These are phyloP conservation scores for Dryobota labecula DNA, from an alignment of 2,888 invertebrate genomes.

Conservation along the genomic window DNA sequence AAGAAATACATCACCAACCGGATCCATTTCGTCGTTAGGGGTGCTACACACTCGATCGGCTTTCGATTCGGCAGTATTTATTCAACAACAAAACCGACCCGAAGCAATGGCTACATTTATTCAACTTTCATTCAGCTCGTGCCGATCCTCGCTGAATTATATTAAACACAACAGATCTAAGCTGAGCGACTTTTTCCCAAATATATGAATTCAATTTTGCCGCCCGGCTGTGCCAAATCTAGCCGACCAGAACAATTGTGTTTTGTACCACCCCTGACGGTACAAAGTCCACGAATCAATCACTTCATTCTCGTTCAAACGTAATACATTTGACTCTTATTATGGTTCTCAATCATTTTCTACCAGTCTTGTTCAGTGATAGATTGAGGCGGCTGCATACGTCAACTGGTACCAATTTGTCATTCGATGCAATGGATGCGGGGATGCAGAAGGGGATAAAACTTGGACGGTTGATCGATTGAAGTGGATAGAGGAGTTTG, in stretches of 20 bases:
- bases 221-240: background rate
- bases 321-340: slow-evolving; percentile 48
- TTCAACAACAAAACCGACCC: background rate
- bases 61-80: background rate
- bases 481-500: slow-evolving; percentile 21
- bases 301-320: slow-evolving; percentile 19
- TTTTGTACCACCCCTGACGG: background rate
- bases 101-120: background rate
- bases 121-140: too few relatives aligned
- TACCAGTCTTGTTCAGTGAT: slow-evolving; percentile 34
- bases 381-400: slow-evolving; percentile 53
- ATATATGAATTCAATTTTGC: background rate
- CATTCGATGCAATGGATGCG: slow-evolving; percentile 48
- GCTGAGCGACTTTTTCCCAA: background rate
- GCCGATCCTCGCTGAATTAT: too few relatives aligned
- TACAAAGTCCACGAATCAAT: slow-evolving; percentile 36
- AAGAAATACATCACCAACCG: slow-evolving; percentile 21
- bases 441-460: slow-evolving; percentile 30
- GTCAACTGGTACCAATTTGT: slow-evolving; percentile 51
- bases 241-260: background rate
- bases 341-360: slow-evolving; percentile 56
- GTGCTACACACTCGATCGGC: background rate
- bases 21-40: slow-evolving; percentile 13
- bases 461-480: slow-evolving; percentile 48
- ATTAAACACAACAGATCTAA: too few relatives aligned